Base-by-base conservation (phyloP, 2,113 vertebrate genomes). In the Chitala chitala region DNA sequence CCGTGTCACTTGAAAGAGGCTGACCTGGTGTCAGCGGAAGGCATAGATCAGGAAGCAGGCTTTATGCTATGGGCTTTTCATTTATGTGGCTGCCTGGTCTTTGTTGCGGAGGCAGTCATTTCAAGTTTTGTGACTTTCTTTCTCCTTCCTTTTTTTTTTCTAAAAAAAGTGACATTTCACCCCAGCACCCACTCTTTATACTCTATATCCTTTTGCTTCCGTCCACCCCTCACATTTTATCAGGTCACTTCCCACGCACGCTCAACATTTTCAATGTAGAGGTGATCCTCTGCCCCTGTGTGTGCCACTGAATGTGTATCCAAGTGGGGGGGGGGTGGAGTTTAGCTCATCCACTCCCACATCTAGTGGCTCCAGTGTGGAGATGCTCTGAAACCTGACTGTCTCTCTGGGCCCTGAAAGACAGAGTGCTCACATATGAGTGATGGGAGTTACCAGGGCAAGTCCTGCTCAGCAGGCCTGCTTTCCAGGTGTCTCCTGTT, bases 341-440 rank as follows among this genome's bases (percentile, higher is more conserved):
- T 5, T 4, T 29, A n/a, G n/a, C n/a, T n/a, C n/a, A n/a, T n/a
- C n/a, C n/a, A n/a, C n/a, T n/a, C n/a, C n/a, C n/a, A n/a, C n/a
- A n/a, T n/a, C n/a, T n/a, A n/a, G n/a, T n/a, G n/a, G n/a, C n/a
- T n/a, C n/a, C n/a, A n/a, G n/a, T n/a, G n/a, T n/a, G n/a, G n/a
- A n/a, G n/a, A n/a, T n/a, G n/a, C n/a, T n/a, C n/a, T n/a, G 75
- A 77, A 86, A 90, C 82, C 88, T 92, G 86, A n/a, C 86, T 84
- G 65, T 69, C 78, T 79, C 71, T 77, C 77, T 68, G 63, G 59
- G 74, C 71, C 69, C 75, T 75, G 26, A 13, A 74, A 71, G 69
- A 77, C 76, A 70, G 63, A 78, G 66, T 20, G 26, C 20, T 13
- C 56, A 59, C 26, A 59, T 59, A 38, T 31, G 38, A 72, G 76